These are phyloP conservation scores for Odontamblyopus rebecca DNA, from an alignment of 2,797 vertebrate genomes.

Conservation along the genomic window DNA sequence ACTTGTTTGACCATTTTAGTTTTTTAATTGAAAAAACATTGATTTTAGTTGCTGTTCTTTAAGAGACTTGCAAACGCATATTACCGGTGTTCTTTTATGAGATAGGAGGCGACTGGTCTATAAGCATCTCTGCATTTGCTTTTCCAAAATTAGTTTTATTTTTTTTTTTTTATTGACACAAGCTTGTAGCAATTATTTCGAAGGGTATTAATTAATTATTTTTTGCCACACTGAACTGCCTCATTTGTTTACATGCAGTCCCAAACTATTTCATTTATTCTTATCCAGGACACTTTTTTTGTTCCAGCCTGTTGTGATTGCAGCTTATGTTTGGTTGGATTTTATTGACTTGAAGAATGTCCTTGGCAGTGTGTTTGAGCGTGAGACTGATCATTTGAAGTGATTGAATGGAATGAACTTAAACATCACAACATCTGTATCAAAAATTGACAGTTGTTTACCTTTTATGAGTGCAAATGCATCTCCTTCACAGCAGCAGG, in stretches of 20 bases:
- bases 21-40: background rate
- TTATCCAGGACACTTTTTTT: background rate
- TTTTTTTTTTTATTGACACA: background rate
- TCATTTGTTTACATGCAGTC: background rate
- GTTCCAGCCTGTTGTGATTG: background rate
- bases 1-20: background rate
- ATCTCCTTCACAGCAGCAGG: slow-evolving; percentile 36
- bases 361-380: slow-evolving; percentile 3
- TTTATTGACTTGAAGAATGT: slow-evolving; percentile 16
- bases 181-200: background rate
- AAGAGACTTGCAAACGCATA: too few relatives aligned
- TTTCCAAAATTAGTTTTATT: background rate
- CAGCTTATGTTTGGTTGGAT: background rate
- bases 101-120: background rate
- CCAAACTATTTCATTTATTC: background rate
- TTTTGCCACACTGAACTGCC: background rate
- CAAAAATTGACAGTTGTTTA: slow-evolving; percentile 33
- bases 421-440: slow-evolving; percentile 15
- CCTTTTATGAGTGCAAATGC: slow-evolving; percentile 46
- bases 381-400: slow-evolving; percentile 20
- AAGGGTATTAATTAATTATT: background rate
- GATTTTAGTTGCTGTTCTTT: too few relatives aligned
- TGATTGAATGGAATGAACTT: slow-evolving; percentile 35
- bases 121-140: background rate
- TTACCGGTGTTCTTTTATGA: background rate